Percentiles rank a stretch among this genome's conserved stretches.
Evolutionary conservation across 1,140 invertebrate genomes (phyloP).

Genomic region (Bombus ignitus): DNA sequence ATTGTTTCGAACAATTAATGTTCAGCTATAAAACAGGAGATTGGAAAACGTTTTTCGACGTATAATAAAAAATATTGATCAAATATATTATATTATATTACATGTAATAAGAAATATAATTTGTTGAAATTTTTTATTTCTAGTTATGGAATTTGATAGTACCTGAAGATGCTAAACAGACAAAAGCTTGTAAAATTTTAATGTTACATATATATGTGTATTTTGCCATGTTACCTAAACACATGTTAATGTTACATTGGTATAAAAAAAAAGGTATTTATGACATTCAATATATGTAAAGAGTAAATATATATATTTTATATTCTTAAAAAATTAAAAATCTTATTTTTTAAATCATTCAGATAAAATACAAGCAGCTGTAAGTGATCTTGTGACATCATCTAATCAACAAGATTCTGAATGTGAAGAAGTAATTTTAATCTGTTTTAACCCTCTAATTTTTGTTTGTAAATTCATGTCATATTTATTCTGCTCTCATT

Average conservation of each 20-base stretch:
- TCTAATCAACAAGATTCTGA: constrained; percentile 2
- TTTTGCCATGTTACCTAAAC: constrained; percentile 67
- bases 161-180: constrained; percentile 56
- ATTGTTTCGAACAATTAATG: constrained; percentile 44
- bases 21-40: constrained; percentile 55
- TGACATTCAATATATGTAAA: constrained; percentile 2
- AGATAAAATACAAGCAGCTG: constrained; percentile 18
- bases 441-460: not conserved
- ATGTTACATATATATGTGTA: constrained; percentile 70
- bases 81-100: not conserved
- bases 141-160: constrained; percentile 67
- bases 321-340: constrained; percentile 6
- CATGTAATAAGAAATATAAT: constrained; percentile 6
- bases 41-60: constrained; percentile 68
- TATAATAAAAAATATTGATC: constrained; percentile 31
- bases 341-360: constrained; percentile 19
- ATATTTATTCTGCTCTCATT: not conserved
- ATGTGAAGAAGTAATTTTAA: constrained; percentile 46
- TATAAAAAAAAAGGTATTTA: constrained; percentile 44
- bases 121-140: constrained; percentile 21
- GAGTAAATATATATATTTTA: not conserved
- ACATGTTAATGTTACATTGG: constrained; percentile 40
- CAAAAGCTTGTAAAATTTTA: constrained; percentile 63
- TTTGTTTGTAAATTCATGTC: not conserved
- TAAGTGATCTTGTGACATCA: not conserved